Percentiles rank a stretch among this genome's conserved stretches.
phyloP scores from a whole-genome alignment of 2,888 invertebrate species.

The Philaethria dido region DNA sequence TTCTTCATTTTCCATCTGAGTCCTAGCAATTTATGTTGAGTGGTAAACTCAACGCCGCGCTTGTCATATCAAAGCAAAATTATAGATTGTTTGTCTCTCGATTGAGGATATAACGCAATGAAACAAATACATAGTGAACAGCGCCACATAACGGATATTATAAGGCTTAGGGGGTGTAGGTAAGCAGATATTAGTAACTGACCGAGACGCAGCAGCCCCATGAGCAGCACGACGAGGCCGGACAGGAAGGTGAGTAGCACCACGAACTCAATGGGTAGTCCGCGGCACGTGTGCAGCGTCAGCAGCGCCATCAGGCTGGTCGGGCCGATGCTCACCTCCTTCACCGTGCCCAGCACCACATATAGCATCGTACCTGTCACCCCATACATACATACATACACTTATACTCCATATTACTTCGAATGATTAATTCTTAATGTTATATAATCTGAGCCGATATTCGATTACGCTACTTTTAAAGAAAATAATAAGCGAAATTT shows the following conservation, averaged over 20 bases:
- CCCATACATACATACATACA: too few relatives aligned
- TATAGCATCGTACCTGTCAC: conserved; percentile 91
- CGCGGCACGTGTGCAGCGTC: conserved; percentile 88
- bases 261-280: conserved; percentile 88
- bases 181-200: conserved; percentile 53
- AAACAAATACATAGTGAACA: not conserved
- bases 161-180: not conserved
- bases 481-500: not conserved
- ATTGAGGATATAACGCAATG: not conserved
- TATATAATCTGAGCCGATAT: not conserved
- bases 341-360: conserved; percentile 93
- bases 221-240: conserved; percentile 89
- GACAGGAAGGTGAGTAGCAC: conserved; percentile 90
- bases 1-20: too few relatives aligned
- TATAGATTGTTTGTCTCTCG: too few relatives aligned
- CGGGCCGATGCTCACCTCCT: conserved; percentile 95
- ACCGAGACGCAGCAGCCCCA: conserved; percentile 94
- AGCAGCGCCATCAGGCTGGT: conserved; percentile 96
- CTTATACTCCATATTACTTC: not conserved
- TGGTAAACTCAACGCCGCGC: not conserved
- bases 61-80: not conserved
- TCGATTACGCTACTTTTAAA: not conserved
- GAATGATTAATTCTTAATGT: not conserved
- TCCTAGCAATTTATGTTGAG: too few relatives aligned
- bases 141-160: not conserved